Evolutionary conservation across 2,797 vertebrate genomes (phyloP), one percentile per base, ranked within the genome.

Genomic region (Lithobates sylvaticus): DNA sequence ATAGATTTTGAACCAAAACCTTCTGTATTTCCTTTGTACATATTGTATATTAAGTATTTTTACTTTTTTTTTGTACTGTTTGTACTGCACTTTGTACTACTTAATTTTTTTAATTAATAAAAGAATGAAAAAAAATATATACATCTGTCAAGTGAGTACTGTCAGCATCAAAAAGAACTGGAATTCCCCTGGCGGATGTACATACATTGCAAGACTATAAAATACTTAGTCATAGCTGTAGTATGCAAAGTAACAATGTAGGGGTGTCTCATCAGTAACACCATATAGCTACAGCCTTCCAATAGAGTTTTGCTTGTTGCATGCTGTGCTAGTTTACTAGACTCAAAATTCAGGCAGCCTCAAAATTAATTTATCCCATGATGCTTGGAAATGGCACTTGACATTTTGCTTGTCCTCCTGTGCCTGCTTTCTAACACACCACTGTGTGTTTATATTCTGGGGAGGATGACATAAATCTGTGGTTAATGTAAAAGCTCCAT

Each of bases 401-500:
- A 29, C 70, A 82, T 71, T 71, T 34, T 26, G 70, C 54, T 18
- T 18, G 61, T 23, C 21, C 54, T 82, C 13, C 47, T 18, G 23
- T 71, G 69, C 27, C 80, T 23, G 73, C 71, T 27, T 61, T 42
- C 16, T 65, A 61, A 77, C 70, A 71, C 32, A 84, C 16, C 42
- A 58, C 1, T 71, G 34, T 77, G 13, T n/a, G 29, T 32, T 71
- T 27, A 64, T 73, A 47, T 68, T 50, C 23, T 80, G 36, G 80
- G 10, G 70, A 54, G 34, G 29, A 34, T 7, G 4, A 84, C 69
- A 81, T 71, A 74, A 58, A 47, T 77, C 16, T 68, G 72, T 47
- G 83, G 69, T 84, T 85, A 79, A 85, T 85, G 72, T 74, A 85
- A 85, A 85, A 79, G 69, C n/a, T 79, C 61, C 39, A 74, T 73